A percentile compares a stretch with the other conserved stretches of the same genome.
Conservation (phyloP, 2,797 vertebrate genomes). For the Eidolon dupreanum region DNA sequence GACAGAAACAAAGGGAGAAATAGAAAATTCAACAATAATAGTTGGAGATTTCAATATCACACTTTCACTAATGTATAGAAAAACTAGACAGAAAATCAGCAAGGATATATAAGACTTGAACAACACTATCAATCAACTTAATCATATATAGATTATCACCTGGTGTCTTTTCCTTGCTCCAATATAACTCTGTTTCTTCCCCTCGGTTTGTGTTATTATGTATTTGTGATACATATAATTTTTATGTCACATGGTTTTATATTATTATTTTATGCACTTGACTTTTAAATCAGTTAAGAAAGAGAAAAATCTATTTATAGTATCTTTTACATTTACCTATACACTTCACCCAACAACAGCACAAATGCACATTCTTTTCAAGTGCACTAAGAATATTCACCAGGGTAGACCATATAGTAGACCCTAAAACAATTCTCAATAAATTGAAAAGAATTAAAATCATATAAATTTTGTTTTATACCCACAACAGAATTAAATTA, state of each 20-base stretch:
- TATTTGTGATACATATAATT: not conserved
- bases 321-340: not conserved
- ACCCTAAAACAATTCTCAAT: not conserved
- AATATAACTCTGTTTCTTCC: not conserved
- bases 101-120: not conserved
- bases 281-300: slow-evolving; percentile 4
- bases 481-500: not conserved
- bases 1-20: not conserved
- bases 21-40: not conserved
- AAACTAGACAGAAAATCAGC: not conserved
- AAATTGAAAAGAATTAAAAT: slow-evolving; percentile 10
- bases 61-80: not conserved
- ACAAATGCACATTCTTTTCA: not conserved
- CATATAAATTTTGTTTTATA: not conserved
- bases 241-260: not conserved
- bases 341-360: not conserved
- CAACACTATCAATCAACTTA: not conserved
- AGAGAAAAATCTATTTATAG: not conserved
- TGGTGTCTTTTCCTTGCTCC: not conserved
- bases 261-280: not conserved
- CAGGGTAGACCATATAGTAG: not conserved
- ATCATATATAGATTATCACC: not conserved
- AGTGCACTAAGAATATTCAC: not conserved
- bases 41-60: not conserved
- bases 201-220: not conserved